A percentile compares a stretch with the other conserved stretches of the same genome.
phyloP scores from a whole-genome alignment of 2,888 invertebrate species.

The Phyllotreta cruciferae region DNA sequence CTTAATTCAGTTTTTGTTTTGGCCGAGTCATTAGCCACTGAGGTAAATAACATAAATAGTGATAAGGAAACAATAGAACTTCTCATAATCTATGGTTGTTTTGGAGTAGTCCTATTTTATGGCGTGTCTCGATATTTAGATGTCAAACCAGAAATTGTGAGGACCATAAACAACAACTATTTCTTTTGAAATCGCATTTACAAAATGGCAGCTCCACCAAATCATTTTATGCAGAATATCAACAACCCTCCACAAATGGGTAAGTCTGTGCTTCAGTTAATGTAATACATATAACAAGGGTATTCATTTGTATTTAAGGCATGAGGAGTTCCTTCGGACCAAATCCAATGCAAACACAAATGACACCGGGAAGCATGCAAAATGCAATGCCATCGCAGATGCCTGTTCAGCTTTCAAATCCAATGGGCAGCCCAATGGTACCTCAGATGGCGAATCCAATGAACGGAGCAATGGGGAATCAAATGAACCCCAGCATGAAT shows the following conservation, averaged over 20 bases:
- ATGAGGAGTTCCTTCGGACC: conserved; percentile 63
- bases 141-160: conserved; percentile 36
- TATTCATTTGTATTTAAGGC: conserved; percentile 24
- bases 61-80: conserved; percentile 40
- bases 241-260: conserved; percentile 64
- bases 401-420: conserved; percentile 62
- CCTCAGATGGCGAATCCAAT: conserved; percentile 53
- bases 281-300: background rate
- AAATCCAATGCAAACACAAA: conserved; percentile 64
- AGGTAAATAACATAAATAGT: conserved; percentile 39
- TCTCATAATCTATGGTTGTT: conserved; percentile 40
- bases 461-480: conserved; percentile 64
- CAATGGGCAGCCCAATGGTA: conserved; percentile 62
- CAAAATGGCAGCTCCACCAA: conserved; percentile 74
- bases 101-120: conserved; percentile 41
- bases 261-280: conserved; percentile 16
- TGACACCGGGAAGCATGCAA: conserved; percentile 49
- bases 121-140: conserved; percentile 41
- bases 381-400: conserved; percentile 54
- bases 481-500: conserved; percentile 49
- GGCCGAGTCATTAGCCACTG: conserved; percentile 39
- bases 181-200: conserved; percentile 28
- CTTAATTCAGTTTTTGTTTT: conserved; percentile 38
- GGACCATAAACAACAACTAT: conserved; percentile 41
- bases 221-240: conserved; percentile 75